Conservation (phyloP, 2,888 invertebrate genomes). For the Acronicta leporina region DNA sequence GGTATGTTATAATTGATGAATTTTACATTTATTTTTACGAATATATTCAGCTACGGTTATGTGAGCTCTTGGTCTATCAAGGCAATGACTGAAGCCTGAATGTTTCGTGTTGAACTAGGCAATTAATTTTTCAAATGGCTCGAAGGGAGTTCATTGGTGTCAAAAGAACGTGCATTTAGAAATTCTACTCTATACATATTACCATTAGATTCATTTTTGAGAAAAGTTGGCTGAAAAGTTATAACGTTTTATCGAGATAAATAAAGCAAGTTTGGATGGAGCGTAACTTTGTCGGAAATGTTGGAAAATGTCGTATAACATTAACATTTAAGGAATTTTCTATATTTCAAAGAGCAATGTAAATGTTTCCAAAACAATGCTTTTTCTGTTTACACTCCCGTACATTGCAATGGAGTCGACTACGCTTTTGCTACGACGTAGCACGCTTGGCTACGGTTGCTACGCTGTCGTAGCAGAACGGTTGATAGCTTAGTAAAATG, state of each 20-base stretch:
- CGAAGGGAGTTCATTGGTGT: slow-evolving; percentile 16
- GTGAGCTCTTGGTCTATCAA: background rate
- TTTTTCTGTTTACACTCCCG: too few relatives aligned
- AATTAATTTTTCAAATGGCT: slow-evolving; percentile 48
- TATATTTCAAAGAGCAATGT: too few relatives aligned
- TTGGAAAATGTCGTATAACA: too few relatives aligned
- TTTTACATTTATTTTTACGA: too few relatives aligned
- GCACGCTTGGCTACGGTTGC: background rate
- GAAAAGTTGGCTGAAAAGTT: background rate
- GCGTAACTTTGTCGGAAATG: background rate
- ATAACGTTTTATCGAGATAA: background rate
- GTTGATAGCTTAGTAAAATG: background rate
- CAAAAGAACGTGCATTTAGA: slow-evolving; percentile 11
- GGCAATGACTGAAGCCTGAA: slow-evolving; percentile 3
- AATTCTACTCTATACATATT: slow-evolving; percentile 1
- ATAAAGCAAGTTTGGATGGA: background rate
- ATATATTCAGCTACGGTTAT: background rate
- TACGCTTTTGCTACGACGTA: background rate
- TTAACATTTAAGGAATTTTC: too few relatives aligned
- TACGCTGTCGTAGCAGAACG: slow-evolving; percentile 7
- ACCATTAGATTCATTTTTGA: background rate
- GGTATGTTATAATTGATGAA: too few relatives aligned
- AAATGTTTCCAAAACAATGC: too few relatives aligned
- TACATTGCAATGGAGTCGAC: background rate
- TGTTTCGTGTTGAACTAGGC: slow-evolving; percentile 35